Evolutionary conservation across 1,140 invertebrate genomes (phyloP).

Genomic region (Brachionus calyciflorus): DNA sequence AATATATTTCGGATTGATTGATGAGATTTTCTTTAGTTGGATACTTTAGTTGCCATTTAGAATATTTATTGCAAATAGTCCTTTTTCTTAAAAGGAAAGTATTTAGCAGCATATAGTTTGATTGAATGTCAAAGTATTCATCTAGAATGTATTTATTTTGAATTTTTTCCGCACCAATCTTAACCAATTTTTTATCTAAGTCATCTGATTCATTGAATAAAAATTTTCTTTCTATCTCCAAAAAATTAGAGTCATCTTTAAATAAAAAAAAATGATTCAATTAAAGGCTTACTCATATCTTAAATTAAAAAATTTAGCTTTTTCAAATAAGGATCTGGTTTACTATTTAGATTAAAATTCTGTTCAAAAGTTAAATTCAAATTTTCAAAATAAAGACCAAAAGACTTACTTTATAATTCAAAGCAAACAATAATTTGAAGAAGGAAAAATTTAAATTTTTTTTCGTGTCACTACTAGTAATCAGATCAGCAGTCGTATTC

Average conservation of each 20-base stretch:
- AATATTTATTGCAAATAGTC: background rate
- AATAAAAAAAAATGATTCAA: background rate
- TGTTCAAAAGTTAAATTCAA: too few species aligned
- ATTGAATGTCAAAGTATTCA: background rate
- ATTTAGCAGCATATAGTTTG: slow-evolving; percentile 6
- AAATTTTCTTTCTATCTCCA: slow-evolving; percentile 11
- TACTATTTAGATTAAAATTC: too few species aligned
- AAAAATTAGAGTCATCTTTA: background rate
- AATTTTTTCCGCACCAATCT: background rate
- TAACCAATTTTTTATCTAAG: background rate
- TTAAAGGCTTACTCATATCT: background rate
- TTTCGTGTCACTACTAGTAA: too few species aligned
- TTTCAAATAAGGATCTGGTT: too few species aligned
- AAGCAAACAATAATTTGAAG: too few species aligned
- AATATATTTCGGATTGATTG: background rate
- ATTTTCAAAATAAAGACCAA: too few species aligned
- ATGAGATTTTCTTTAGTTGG: background rate
- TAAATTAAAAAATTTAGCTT: background rate
- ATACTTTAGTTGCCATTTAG: background rate
- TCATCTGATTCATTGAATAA: background rate
- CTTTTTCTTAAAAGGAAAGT: background rate
- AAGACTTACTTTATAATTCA: too few species aligned
- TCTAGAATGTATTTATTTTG: background rate
- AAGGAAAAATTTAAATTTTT: too few species aligned
- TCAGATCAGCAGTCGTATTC: too few species aligned